These are phyloP conservation scores for Eumaeus atala DNA, from an alignment of 1,140 invertebrate genomes.

Conservation along the genomic window DNA sequence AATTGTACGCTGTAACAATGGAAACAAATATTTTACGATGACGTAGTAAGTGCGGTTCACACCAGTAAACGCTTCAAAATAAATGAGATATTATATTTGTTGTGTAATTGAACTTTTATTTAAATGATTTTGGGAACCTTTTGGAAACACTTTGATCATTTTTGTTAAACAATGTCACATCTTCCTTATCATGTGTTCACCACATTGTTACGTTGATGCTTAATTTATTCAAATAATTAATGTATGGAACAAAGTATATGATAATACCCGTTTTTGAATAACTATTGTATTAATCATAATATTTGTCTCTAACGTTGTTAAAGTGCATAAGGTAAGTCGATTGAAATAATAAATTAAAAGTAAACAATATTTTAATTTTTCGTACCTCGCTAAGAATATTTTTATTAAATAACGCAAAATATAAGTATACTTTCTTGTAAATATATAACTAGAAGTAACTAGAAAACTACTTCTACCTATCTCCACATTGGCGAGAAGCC, in stretches of 20 bases:
- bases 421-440: no score
- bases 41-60: background rate
- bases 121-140: background rate
- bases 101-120: background rate
- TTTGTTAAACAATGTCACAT: background rate
- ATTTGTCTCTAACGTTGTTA: no score
- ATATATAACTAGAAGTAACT: no score
- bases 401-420: no score
- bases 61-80: background rate
- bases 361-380: background rate
- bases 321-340: background rate
- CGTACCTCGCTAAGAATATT: no score
- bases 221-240: background rate
- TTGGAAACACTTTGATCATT: background rate
- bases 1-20: background rate
- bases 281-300: background rate
- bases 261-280: no score
- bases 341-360: constrained; percentile 3
- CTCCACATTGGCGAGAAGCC: no score
- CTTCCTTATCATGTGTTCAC: background rate
- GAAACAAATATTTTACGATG: background rate
- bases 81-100: background rate
- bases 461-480: no score
- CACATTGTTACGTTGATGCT: background rate
- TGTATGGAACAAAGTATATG: no score